Evolutionary conservation across 2,113 vertebrate species (phyloP), one percentile per base, ranked within the genome.

Genomic region (Tiliqua scincoides): DNA sequence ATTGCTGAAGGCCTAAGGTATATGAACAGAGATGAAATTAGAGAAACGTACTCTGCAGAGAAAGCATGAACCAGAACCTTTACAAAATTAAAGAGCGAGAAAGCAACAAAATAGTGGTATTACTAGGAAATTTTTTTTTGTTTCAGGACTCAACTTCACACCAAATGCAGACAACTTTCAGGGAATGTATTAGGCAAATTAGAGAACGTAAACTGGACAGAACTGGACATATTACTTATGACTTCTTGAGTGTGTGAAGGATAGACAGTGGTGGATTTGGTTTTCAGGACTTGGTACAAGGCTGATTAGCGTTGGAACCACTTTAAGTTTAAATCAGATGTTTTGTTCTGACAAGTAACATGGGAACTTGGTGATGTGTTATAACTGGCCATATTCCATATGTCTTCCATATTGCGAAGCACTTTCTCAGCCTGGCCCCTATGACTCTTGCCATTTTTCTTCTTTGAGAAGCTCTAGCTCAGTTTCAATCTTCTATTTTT

Each of bases 1-100:
- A 14, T 79, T 32, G 62, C 5, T 6, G 9, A 21, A 67, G 74
- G 1, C 76, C 21, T 0, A 0, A 43, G 40, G 0, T 2, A 0
- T 73, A 74, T 1, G 0, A 72, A 63, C 4, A 57, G 59, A 37
- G 48, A 40, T 21, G n/a, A 61, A 57, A 83, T 30, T 30, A 59
- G 1, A 1, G 54, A 3, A 25, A 70, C 4, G 48, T 40, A 82
- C 43, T 82, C 37, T 80, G 61, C 21, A 82, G n/a, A 83, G 43
- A 1, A 40, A 88, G 35, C 6, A 21, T 25, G 67, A 52, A 40
- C 3, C 10, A 40, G 32, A 12, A 70, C 67, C 61, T 0, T 20
- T 18, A 62, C 1, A 52, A 59, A 71, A 15, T 79, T 71, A 0
- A 0, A 79, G 40, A 87, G 30, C 73, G 1, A 48, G 32, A 70